phyloP scores from a whole-genome alignment of 2,888 invertebrate genomes.

The Mesochorus sp. region DNA sequence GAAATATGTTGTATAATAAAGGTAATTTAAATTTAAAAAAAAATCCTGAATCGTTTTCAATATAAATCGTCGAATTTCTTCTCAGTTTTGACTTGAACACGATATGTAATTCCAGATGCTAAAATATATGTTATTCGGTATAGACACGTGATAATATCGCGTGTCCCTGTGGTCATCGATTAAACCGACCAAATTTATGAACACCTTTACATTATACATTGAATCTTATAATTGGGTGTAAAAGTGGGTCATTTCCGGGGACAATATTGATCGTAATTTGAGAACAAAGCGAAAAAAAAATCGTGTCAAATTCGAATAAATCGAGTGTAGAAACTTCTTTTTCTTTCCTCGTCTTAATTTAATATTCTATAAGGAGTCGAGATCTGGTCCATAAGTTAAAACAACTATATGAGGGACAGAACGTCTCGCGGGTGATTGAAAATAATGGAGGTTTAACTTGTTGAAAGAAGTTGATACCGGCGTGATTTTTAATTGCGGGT shows the following conservation, averaged over 20 bases:
- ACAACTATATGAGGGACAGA: background rate
- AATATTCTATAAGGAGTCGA: background rate
- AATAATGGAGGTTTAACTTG: conserved; percentile 9
- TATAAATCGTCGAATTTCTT: conserved; percentile 29
- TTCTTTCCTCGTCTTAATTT: background rate
- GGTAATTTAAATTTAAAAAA: background rate
- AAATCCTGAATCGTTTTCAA: background rate
- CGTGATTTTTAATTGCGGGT: conserved; percentile 26
- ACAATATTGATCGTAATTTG: too few relatives aligned
- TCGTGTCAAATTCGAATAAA: too few relatives aligned
- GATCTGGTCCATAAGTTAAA: background rate
- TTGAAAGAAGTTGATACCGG: background rate
- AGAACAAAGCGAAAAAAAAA: too few relatives aligned
- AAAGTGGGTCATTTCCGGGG: background rate
- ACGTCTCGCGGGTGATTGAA: background rate
- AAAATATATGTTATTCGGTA: conserved; percentile 5
- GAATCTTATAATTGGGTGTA: conserved; percentile 7
- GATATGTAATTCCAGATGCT: conserved; percentile 15
- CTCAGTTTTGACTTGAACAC: background rate
- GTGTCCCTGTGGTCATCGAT: background rate
- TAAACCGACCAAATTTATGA: background rate
- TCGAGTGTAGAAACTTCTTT: too few relatives aligned
- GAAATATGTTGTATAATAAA: background rate
- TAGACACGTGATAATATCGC: conserved; percentile 12
- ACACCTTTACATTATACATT: background rate